phyloP scores from a whole-genome alignment of 2,888 invertebrate species.

The Lottia gigantea region DNA sequence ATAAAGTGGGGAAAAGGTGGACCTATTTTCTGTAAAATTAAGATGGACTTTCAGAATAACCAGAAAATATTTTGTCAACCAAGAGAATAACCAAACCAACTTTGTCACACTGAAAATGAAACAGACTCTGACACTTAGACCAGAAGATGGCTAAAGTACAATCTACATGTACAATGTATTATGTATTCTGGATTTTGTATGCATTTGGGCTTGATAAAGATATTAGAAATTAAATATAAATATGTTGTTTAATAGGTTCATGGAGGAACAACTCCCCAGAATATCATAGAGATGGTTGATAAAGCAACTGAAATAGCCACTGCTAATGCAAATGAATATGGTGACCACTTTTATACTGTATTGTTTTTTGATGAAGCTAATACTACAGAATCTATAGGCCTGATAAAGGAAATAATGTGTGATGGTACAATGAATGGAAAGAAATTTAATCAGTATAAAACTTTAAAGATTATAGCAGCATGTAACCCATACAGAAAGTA shows the following conservation, averaged over 20 bases:
- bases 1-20: too few species aligned
- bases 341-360: constrained; percentile 51
- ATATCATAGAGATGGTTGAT: constrained; percentile 55
- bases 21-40: too few species aligned
- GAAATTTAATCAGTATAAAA: constrained; percentile 38
- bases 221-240: neutral
- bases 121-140: too few species aligned
- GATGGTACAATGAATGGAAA: constrained; percentile 57
- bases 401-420: constrained; percentile 65
- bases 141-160: too few species aligned
- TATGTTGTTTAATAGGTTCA: constrained; percentile 44
- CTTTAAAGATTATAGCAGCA: constrained; percentile 63
- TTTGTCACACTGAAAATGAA: too few species aligned
- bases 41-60: too few species aligned
- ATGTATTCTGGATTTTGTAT: neutral
- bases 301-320: constrained; percentile 47
- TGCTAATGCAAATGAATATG: constrained; percentile 37
- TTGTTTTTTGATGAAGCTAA: constrained; percentile 66
- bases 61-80: too few species aligned
- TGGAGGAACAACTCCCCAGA: constrained; percentile 58
- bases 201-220: too few species aligned
- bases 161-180: too few species aligned
- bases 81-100: too few species aligned
- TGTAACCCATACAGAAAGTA: constrained; percentile 66
- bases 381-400: constrained; percentile 62